Conservation (phyloP, 2,888 invertebrate species). For the Synergus itoensis region DNA sequence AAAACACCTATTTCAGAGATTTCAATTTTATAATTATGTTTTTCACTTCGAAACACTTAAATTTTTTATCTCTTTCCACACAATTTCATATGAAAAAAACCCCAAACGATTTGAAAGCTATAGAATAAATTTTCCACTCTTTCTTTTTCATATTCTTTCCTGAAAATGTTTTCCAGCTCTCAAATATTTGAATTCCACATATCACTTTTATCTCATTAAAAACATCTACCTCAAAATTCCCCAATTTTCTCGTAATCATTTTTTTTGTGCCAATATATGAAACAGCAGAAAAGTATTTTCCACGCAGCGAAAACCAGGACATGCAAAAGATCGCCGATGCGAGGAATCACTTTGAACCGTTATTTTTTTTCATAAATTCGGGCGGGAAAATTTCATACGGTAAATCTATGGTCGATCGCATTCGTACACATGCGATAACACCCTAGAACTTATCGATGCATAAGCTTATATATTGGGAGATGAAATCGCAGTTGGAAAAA, state of each 20-base stretch:
- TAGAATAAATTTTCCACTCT: neutral
- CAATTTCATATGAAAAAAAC: neutral
- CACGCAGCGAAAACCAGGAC: neutral
- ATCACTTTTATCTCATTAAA: neutral
- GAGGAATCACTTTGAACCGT: conserved; percentile 16
- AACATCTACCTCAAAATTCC: neutral
- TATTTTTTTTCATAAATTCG: conserved; percentile 15
- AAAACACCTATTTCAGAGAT: too few species aligned
- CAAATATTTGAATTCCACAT: neutral
- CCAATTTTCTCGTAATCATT: neutral
- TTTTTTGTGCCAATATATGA: neutral
- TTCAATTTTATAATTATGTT: too few species aligned
- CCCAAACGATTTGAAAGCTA: neutral
- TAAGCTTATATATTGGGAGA: conserved; percentile 40
- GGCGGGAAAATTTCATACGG: conserved; percentile 33
- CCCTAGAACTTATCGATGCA: conserved; percentile 39
- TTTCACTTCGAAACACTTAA: too few species aligned
- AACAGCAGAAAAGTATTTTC: conserved; percentile 4
- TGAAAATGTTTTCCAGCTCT: neutral
- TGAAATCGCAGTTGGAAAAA: conserved; percentile 24
- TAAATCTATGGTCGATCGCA: conserved; percentile 40
- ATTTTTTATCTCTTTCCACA: neutral
- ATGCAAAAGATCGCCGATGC: conserved; percentile 10
- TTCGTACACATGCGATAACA: conserved; percentile 35
- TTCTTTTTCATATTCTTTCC: neutral